Evolutionary conservation across 2,797 vertebrate genomes (phyloP).

Genomic region (Rhadinocentrus ornatus): DNA sequence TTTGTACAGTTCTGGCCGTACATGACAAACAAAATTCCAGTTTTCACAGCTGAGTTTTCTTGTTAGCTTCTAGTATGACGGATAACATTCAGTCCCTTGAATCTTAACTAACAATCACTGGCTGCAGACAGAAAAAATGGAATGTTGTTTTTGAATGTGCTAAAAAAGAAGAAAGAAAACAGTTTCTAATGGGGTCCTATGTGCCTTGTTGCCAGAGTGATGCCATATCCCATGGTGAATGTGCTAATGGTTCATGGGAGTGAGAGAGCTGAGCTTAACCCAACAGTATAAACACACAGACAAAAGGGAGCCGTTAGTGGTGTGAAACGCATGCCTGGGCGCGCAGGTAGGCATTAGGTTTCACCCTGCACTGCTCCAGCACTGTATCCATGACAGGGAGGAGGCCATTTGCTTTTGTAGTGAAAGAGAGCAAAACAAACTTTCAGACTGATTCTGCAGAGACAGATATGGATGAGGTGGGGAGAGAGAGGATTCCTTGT

Average conservation of each 20-base stretch:
- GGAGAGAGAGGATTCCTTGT: slow-evolving; percentile 62
- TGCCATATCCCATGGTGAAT: slow-evolving; percentile 79
- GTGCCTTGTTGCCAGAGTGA: slow-evolving; percentile 82
- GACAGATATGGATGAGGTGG: slow-evolving; percentile 74
- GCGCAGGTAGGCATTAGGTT: slow-evolving; percentile 78
- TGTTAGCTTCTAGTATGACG: slow-evolving; percentile 36
- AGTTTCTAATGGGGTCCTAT: slow-evolving; percentile 83
- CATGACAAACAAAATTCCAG: slow-evolving; percentile 54
- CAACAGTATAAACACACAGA: slow-evolving; percentile 82
- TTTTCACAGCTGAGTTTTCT: slow-evolving; percentile 46
- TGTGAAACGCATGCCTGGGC: slow-evolving; percentile 79
- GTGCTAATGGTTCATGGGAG: slow-evolving; percentile 81
- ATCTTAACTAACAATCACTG: slow-evolving; percentile 55
- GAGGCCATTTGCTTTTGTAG: slow-evolving; percentile 77
- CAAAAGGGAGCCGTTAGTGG: slow-evolving; percentile 80
- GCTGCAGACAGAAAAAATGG: slow-evolving; percentile 29
- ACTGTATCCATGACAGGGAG: slow-evolving; percentile 68
- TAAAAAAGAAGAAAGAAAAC: slow-evolving; percentile 65
- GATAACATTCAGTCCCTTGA: slow-evolving; percentile 48
- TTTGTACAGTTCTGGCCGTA: slow-evolving; percentile 43
- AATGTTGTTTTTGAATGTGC: slow-evolving; percentile 72
- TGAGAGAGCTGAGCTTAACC: slow-evolving; percentile 67
- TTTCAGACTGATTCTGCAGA: slow-evolving; percentile 57
- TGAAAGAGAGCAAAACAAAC: slow-evolving; percentile 75
- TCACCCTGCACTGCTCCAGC: slow-evolving; percentile 59